Evolutionary conservation across 2,888 invertebrate species (phyloP).

Genomic region (Ceriagrion tenellum): DNA sequence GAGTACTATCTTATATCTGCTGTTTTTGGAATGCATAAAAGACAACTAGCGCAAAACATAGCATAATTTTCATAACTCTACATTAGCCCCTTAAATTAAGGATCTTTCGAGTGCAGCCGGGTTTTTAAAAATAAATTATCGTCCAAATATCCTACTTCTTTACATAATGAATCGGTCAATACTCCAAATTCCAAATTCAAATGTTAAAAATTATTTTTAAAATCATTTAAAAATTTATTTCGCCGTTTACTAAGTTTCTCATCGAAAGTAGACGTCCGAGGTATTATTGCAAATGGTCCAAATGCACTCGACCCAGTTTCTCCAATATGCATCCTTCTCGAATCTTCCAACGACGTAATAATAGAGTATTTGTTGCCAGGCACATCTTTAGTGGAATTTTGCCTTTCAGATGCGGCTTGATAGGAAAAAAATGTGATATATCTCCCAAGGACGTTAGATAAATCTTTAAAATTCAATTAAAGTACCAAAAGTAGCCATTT

Average conservation of each 20-base stretch:
- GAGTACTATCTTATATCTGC: too few species aligned
- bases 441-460: background rate
- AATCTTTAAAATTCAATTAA: background rate
- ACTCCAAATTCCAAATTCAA: too few species aligned
- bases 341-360: too few species aligned
- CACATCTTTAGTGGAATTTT: too few species aligned
- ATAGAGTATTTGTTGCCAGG: too few species aligned
- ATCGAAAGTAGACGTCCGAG: background rate
- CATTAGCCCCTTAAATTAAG: background rate
- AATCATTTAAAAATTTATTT: background rate
- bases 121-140: background rate
- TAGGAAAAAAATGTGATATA: background rate
- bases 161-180: background rate
- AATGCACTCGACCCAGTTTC: too few species aligned
- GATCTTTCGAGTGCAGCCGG: background rate
- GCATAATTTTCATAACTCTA: too few species aligned
- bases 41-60: too few species aligned
- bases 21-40: too few species aligned
- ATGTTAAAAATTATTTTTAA: background rate
- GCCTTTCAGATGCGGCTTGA: background rate
- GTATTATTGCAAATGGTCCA: too few species aligned
- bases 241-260: background rate
- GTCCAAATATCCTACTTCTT: background rate
- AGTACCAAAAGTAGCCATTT: background rate
- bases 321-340: too few species aligned